A percentile compares a stretch with the other conserved stretches of the same genome.
Evolutionary conservation across 2,113 vertebrate genomes (phyloP).

Genomic region (Aplodontia rufa): DNA sequence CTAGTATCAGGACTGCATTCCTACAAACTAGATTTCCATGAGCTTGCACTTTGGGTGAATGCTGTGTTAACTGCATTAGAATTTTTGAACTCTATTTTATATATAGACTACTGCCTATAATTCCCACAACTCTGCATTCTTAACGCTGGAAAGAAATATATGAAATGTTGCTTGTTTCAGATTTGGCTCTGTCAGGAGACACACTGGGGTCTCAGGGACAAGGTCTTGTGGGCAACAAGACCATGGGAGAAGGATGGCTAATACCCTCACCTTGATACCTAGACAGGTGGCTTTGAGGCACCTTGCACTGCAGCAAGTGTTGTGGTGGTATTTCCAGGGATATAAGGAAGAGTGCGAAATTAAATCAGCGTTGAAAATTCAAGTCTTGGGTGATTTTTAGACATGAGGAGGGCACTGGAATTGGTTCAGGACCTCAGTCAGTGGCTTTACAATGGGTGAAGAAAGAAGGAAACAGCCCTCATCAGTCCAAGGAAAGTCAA

Average conservation of each 20-base stretch:
- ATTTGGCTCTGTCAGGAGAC: neutral
- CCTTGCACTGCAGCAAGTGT: neutral
- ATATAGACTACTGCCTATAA: neutral
- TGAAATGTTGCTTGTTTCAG: neutral
- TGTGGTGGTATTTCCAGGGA: neutral
- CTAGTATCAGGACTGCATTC: neutral
- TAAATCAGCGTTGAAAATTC: neutral
- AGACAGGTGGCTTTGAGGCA: neutral
- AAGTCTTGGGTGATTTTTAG: neutral
- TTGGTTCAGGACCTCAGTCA: neutral
- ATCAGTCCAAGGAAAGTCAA: neutral
- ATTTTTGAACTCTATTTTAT: neutral
- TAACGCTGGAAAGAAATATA: neutral
- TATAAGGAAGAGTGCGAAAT: neutral
- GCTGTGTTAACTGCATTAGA: neutral
- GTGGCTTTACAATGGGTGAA: neutral
- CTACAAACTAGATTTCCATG: slow-evolving; percentile 12
- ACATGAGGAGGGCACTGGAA: neutral
- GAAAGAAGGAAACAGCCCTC: neutral
- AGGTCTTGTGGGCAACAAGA: neutral
- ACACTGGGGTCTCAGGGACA: neutral
- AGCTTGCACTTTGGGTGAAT: neutral
- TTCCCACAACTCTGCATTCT: neutral
- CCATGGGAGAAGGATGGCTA: neutral
- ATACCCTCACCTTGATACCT: neutral